These are phyloP conservation scores for Myioborus melanocephalus DNA, from an alignment of 2,797 vertebrate species.

Conservation along the genomic window DNA sequence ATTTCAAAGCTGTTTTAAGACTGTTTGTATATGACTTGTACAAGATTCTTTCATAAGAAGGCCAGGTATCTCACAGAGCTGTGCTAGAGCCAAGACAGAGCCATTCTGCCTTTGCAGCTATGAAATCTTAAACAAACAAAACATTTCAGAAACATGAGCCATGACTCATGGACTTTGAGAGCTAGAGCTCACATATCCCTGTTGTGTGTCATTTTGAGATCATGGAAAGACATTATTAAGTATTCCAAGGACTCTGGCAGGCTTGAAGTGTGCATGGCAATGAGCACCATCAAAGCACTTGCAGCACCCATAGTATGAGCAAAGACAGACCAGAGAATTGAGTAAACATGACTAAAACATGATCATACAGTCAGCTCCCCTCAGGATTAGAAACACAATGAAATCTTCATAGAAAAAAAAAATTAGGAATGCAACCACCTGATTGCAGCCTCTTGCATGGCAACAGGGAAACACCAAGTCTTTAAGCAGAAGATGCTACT, in stretches of 20 bases:
- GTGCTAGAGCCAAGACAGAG: neutral
- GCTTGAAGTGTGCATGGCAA: neutral
- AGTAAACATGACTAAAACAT: slow-evolving; percentile 28
- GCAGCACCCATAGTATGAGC: neutral
- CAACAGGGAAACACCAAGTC: neutral
- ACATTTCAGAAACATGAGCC: neutral
- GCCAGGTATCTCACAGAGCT: neutral
- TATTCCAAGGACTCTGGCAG: neutral
- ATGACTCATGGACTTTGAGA: neutral
- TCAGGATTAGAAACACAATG: slow-evolving; percentile 12
- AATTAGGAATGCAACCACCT: neutral
- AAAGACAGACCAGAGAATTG: neutral
- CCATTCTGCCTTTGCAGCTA: neutral
- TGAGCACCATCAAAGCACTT: neutral
- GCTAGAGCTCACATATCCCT: neutral
- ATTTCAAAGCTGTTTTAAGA: neutral
- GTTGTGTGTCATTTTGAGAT: neutral
- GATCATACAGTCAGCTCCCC: neutral
- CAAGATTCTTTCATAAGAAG: neutral
- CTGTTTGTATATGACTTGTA: neutral
- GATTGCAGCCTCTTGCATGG: neutral
- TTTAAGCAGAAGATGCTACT: neutral
- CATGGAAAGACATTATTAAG: neutral
- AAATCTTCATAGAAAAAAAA: neutral
- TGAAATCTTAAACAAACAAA: neutral